A percentile compares a stretch with the other conserved stretches of the same genome.
Evolutionary conservation across 2,888 invertebrate genomes (phyloP).

Genomic region (Crematogaster levior): DNA sequence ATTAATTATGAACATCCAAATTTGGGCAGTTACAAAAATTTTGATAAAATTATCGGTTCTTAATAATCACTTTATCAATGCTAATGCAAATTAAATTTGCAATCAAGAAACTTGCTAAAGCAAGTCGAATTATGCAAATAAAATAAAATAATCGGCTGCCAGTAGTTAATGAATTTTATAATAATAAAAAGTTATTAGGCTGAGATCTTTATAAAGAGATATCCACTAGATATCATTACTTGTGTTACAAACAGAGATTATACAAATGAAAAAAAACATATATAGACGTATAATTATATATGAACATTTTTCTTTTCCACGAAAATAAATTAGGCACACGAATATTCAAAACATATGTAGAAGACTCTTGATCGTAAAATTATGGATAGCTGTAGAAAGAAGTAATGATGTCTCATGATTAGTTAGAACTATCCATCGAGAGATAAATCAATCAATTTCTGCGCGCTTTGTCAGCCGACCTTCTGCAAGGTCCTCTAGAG

Average conservation of each 20-base stretch:
- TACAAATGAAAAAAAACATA: too few species aligned
- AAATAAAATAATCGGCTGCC: not conserved
- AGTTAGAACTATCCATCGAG: not conserved
- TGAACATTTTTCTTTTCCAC: not conserved
- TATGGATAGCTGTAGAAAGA: not conserved
- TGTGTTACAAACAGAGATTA: not conserved
- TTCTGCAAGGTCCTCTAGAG: constrained; percentile 70
- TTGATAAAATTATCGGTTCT: not conserved
- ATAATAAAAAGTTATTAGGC: too few species aligned
- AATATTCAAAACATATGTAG: not conserved
- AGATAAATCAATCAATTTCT: not conserved
- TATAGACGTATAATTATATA: too few species aligned
- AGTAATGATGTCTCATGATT: not conserved
- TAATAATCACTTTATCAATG: not conserved
- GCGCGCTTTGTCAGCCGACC: constrained; percentile 48
- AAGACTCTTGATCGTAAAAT: not conserved
- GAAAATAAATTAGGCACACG: not conserved
- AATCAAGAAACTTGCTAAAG: not conserved
- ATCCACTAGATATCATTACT: not conserved
- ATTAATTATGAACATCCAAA: not conserved
- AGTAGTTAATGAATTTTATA: too few species aligned
- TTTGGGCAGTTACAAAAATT: not conserved
- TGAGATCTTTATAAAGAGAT: too few species aligned
- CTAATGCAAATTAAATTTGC: not conserved
- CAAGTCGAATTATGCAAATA: not conserved